phyloP scores from a whole-genome alignment of 2,113 vertebrate species.

The Protobothrops mucrosquamatus region DNA sequence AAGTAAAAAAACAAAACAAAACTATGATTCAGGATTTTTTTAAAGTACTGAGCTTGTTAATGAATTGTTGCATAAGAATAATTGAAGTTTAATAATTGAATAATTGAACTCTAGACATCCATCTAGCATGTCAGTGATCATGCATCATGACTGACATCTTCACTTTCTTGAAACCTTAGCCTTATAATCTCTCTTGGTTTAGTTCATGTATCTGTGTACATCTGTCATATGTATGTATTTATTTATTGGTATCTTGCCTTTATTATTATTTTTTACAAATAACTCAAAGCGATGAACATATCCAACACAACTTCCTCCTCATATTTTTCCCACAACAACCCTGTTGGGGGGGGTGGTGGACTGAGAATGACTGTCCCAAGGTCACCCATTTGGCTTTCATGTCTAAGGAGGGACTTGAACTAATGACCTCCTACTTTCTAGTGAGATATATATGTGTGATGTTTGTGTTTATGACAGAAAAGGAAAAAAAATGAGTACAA shows the following conservation, averaged over 20 bases:
- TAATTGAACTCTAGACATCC: not conserved
- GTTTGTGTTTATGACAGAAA: not conserved
- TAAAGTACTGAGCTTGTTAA: not conserved
- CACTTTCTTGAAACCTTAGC: not conserved
- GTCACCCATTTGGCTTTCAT: not conserved
- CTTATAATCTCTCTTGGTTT: not conserved
- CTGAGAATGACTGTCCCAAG: not conserved
- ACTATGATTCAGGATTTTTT: not conserved
- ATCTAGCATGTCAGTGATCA: not conserved
- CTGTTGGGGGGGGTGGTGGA: not conserved
- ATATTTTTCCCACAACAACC: not conserved
- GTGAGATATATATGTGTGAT: not conserved
- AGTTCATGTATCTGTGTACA: not conserved
- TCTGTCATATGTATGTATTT: not conserved
- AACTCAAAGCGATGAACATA: not conserved
- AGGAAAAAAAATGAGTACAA: not conserved
- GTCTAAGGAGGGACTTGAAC: not conserved
- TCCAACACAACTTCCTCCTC: not conserved
- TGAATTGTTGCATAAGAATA: not conserved
- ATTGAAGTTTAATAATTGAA: not conserved
- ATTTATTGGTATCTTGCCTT: not conserved
- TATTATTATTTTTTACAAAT: not conserved
- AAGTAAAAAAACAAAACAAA: not conserved
- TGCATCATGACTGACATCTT: not conserved
- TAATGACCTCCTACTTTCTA: not conserved